Evolutionary conservation across 2,888 invertebrate genomes (phyloP).

Genomic region (Metopia argyrocephala): DNA sequence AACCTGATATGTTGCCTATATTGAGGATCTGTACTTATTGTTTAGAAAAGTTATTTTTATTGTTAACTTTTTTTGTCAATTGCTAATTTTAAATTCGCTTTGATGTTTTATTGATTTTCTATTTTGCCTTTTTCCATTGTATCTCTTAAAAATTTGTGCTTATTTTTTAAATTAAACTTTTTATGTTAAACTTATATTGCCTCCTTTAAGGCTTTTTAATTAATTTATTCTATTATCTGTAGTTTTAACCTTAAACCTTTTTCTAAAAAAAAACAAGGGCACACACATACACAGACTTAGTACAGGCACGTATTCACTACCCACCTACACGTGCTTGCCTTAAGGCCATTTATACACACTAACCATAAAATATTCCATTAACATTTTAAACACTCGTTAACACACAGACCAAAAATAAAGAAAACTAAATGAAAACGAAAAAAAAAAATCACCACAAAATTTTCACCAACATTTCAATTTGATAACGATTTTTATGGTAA

Average conservation of each 20-base stretch:
- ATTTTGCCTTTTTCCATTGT: background rate
- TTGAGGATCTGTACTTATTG: background rate
- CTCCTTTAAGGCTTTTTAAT: constrained; percentile 52
- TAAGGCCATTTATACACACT: constrained; percentile 12
- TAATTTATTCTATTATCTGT: constrained; percentile 48
- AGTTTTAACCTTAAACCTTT: constrained; percentile 37
- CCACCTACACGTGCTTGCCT: constrained; percentile 56
- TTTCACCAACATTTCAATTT: constrained; percentile 63
- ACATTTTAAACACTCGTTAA: background rate
- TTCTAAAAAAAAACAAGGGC: constrained; percentile 1
- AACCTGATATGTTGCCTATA: constrained; percentile 17
- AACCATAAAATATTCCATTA: constrained; percentile 46
- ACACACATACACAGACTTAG: background rate
- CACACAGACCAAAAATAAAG: background rate
- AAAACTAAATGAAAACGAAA: background rate
- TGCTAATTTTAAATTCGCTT: constrained; percentile 5
- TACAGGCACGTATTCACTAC: constrained; percentile 12
- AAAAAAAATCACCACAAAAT: constrained; percentile 51
- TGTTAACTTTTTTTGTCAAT: background rate
- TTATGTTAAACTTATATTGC: constrained; percentile 20
- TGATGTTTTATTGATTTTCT: constrained; percentile 25
- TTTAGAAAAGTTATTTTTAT: no score
- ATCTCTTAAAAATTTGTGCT: background rate
- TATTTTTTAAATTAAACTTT: background rate
- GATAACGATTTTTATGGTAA: constrained; percentile 62